These are phyloP conservation scores for Atethmia centrago DNA, from an alignment of 2,888 invertebrate species.

Conservation along the genomic window DNA sequence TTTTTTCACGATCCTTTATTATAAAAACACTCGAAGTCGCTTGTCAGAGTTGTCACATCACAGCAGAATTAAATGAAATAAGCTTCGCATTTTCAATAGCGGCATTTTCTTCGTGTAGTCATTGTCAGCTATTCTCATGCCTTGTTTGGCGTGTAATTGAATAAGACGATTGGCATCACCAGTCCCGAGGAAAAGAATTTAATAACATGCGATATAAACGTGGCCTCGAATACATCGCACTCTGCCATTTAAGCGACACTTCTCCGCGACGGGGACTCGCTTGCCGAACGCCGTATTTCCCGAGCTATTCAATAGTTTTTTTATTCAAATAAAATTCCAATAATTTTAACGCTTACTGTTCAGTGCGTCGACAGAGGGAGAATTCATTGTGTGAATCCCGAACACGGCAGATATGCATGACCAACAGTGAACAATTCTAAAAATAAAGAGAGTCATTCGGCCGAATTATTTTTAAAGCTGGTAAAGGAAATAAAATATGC, in stretches of 20 bases:
- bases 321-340: slow-evolving; percentile 84
- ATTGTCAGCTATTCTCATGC: slow-evolving; percentile 86
- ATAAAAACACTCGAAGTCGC: slow-evolving; percentile 68
- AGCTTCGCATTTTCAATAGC: slow-evolving; percentile 83
- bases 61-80: slow-evolving; percentile 81
- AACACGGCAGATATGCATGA: slow-evolving; percentile 55
- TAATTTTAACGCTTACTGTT: slow-evolving; percentile 79
- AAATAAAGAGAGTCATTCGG: slow-evolving; percentile 58
- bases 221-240: slow-evolving; percentile 73
- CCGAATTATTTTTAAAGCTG: slow-evolving; percentile 60
- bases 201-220: slow-evolving; percentile 85
- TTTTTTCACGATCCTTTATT: slow-evolving; percentile 59
- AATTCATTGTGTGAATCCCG: slow-evolving; percentile 72
- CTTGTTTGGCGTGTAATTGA: slow-evolving; percentile 87
- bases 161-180: slow-evolving; percentile 87
- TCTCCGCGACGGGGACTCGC: slow-evolving; percentile 53
- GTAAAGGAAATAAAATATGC: slow-evolving; percentile 61
- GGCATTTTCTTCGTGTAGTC: slow-evolving; percentile 80
- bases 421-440: slow-evolving; percentile 62
- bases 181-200: slow-evolving; percentile 86
- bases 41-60: slow-evolving; percentile 71
- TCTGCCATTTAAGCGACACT: slow-evolving; percentile 71
- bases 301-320: slow-evolving; percentile 76
- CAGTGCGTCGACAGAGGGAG: slow-evolving; percentile 74
- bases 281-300: slow-evolving; percentile 57